phyloP scores from a whole-genome alignment of 2,797 vertebrate species.

The Ataeniobius toweri region DNA sequence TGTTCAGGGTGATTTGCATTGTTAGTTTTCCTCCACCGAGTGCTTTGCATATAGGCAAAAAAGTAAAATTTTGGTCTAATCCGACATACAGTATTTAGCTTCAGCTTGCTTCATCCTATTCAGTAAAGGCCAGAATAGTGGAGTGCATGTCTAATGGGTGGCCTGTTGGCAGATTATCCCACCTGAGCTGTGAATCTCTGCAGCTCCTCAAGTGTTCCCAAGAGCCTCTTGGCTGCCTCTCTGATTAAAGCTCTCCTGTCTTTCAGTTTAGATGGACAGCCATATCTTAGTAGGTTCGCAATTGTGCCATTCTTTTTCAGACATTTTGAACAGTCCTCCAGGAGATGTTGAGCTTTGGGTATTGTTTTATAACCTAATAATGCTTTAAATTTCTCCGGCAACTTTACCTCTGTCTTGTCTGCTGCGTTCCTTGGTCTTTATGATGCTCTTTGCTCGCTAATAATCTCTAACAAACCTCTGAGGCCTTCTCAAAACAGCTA shows the following conservation, averaged over 20 bases:
- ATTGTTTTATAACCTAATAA: not conserved
- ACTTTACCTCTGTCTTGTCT: not conserved
- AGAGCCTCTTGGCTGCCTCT: not conserved
- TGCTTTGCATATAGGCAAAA: no score
- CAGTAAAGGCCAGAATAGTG: no score
- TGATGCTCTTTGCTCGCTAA: not conserved
- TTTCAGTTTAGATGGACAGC: not conserved
- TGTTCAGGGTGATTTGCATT: no score
- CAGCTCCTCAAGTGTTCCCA: not conserved
- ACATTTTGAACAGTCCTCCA: not conserved
- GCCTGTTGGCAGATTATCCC: not conserved
- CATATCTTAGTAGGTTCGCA: not conserved
- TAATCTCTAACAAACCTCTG: not conserved
- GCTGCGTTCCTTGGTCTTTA: not conserved
- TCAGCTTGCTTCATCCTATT: not conserved
- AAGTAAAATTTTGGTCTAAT: no score
- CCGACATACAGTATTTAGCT: not conserved
- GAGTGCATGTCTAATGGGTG: not conserved
- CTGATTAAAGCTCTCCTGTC: not conserved
- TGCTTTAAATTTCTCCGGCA: no score
- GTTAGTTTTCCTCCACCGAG: no score
- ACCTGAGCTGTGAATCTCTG: not conserved
- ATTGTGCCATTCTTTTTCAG: not conserved
- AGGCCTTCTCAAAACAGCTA: not conserved
- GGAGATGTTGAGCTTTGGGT: not conserved